Percentiles rank a stretch among this genome's conserved stretches.
These are phyloP conservation scores for Peromyscus nudipes DNA, from an alignment of 2,797 vertebrate species.

Conservation along the genomic window DNA sequence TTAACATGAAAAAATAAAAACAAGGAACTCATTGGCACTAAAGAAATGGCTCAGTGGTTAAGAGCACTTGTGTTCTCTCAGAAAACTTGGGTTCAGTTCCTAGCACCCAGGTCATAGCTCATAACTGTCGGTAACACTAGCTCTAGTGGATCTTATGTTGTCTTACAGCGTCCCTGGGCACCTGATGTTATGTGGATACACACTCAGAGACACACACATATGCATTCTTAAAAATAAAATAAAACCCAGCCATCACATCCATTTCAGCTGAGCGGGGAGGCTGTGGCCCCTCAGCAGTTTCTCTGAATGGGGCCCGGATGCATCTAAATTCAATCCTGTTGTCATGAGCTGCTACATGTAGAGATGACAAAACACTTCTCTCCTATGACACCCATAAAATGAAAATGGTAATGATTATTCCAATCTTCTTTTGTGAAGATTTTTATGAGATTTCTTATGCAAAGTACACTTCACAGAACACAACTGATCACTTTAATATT, in stretches of 20 bases:
- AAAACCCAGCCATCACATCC: neutral
- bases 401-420: neutral
- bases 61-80: neutral
- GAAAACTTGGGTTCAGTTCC: neutral
- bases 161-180: neutral
- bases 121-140: neutral
- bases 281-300: accelerated
- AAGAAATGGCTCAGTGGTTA: neutral
- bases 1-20: neutral
- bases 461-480: conserved; percentile 10
- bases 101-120: neutral
- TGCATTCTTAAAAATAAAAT: neutral
- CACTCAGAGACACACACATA: neutral
- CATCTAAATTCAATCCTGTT: neutral
- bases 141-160: no score
- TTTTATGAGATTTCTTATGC: neutral
- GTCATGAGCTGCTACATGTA: no score
- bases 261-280: neutral
- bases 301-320: neutral
- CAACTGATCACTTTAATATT: conserved; percentile 41
- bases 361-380: neutral
- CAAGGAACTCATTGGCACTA: neutral
- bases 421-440: neutral
- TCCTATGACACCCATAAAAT: neutral
- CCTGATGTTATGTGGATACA: neutral